phyloP scores from a whole-genome alignment of 1,140 invertebrate genomes.

The Drosophila mayri region DNA sequence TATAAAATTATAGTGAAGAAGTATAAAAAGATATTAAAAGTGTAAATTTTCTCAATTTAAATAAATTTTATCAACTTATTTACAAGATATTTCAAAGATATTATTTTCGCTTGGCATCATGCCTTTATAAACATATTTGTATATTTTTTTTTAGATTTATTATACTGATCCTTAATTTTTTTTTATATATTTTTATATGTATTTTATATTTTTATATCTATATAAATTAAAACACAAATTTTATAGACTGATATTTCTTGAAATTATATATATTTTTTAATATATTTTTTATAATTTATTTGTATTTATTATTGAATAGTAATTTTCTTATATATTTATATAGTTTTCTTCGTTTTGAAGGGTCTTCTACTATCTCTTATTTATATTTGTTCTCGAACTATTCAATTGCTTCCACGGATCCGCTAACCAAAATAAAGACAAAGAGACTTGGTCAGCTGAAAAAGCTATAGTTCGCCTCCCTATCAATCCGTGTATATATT shows the following conservation, averaged over 20 bases:
- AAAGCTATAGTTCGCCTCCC: not conserved
- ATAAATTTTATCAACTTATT: not conserved
- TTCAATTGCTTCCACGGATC: constrained; percentile 21
- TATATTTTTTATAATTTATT: no score
- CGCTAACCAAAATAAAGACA: constrained; percentile 30
- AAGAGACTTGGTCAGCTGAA: constrained; percentile 8
- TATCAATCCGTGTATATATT: not conserved
- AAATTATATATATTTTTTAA: not conserved
- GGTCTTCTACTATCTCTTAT: not conserved
- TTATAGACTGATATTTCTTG: not conserved
- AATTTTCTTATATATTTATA: not conserved
- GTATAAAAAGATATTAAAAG: not conserved
- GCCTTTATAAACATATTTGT: not conserved
- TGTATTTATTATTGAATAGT: not conserved
- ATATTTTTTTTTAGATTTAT: no score
- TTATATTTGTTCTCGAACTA: not conserved
- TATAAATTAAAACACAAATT: no score
- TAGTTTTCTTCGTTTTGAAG: not conserved
- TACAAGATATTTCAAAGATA: not conserved
- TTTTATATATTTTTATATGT: no score
- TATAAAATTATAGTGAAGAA: not conserved
- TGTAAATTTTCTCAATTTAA: not conserved
- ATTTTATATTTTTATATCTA: no score
- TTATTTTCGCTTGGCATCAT: not conserved
- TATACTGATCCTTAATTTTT: no score